Evolutionary conservation across 2,113 vertebrate species (phyloP).

Genomic region (Carettochelys insculpta): DNA sequence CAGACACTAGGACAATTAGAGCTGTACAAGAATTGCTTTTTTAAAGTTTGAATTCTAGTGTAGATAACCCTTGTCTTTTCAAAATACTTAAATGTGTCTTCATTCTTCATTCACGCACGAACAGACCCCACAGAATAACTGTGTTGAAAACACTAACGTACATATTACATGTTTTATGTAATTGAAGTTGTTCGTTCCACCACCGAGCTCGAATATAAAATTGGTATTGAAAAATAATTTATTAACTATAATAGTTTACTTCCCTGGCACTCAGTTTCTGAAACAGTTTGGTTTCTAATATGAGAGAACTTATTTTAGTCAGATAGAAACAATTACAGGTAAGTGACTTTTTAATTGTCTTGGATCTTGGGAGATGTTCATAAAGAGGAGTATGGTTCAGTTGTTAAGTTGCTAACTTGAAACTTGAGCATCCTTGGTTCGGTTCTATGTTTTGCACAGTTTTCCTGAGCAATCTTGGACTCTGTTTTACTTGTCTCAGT

Average conservation of each 20-base stretch:
- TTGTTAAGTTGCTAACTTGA: not conserved
- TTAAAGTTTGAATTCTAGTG: not conserved
- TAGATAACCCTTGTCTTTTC: not conserved
- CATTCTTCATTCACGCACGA: not conserved
- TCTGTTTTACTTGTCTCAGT: not conserved
- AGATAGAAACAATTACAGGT: not conserved
- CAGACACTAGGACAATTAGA: fast-evolving
- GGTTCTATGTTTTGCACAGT: not conserved
- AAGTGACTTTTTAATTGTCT: not conserved
- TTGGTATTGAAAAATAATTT: not conserved
- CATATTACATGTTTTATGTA: not conserved
- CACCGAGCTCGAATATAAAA: not conserved
- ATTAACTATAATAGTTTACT: not conserved
- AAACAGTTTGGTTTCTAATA: not conserved
- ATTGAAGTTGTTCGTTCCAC: not conserved
- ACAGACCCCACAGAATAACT: not conserved
- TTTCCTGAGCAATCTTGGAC: not conserved
- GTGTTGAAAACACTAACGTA: not conserved
- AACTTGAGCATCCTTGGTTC: not conserved
- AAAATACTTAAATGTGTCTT: not conserved
- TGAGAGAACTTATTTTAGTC: not conserved
- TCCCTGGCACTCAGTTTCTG: not conserved
- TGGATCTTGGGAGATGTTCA: not conserved
- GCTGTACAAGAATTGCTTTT: not conserved
- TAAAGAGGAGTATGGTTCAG: not conserved